Evolutionary conservation across 2,113 vertebrate species (phyloP), one percentile per base, ranked within the genome.

Genomic region (Nesoenas mayeri): DNA sequence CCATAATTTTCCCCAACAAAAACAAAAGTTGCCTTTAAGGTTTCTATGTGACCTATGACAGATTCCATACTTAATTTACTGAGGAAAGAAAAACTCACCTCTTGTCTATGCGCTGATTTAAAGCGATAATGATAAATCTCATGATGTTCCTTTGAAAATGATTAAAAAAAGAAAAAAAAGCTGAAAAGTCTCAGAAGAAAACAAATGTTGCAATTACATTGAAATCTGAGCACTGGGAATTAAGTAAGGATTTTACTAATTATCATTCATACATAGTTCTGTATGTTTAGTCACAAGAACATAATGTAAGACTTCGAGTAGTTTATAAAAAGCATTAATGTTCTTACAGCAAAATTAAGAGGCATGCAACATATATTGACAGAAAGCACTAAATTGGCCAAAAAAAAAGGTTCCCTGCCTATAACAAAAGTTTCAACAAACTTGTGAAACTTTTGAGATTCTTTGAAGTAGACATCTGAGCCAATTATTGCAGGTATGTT

Each of bases 61-160:
- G 25, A 64, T 79, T 64, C 28, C 50, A 54, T 57, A 47, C 11
- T 65, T 67, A 57, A 73, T 88, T 69, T 72, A 82, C 25, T 19
- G 36, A 79, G 25, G 40, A 93, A 92, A 81, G 73, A 91, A 88
- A 93, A 53, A 67, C 94, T 88, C 69, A 95, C 95, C 92, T 97
- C 94, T 78, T 92, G 74, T 56, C 31, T 85, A 16, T 91, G 72
- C 1, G 92, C 87, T 51, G 88, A 95, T 65, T 5, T 97, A 85
- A 97, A 98, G 54, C 50, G 93, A 50, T 94, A 92, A 32, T 70
- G 42, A 53, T 97, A 97, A 81, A 95, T 93, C 84, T 96, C 93
- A 70, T 38, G 31, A 34, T 24, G 29, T 15, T 12, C 73, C 95
- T 97, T 93, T 61, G 84, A 94, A 90, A 95, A 95, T 12, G 8